A percentile compares a stretch with the other conserved stretches of the same genome.
These are phyloP conservation scores for Oryzias celebensis DNA, from an alignment of 2,113 vertebrate species.

Conservation along the genomic window DNA sequence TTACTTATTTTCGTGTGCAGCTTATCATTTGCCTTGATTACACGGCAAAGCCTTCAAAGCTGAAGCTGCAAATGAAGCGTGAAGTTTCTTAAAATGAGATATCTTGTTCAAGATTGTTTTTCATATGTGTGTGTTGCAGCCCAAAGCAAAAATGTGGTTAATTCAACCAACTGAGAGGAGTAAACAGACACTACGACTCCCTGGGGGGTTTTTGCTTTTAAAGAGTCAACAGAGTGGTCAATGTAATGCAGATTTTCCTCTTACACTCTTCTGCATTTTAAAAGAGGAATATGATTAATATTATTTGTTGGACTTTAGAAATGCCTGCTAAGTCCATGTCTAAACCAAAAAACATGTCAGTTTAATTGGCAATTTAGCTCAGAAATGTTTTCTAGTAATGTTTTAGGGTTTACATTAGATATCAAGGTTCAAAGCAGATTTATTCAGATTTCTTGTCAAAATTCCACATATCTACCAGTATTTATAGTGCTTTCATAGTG, in stretches of 20 bases:
- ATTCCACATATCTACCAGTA: too few relatives aligned
- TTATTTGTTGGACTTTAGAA: too few relatives aligned
- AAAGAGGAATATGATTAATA: conserved; percentile 25
- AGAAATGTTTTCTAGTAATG: too few relatives aligned
- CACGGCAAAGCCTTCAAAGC: conserved; percentile 31
- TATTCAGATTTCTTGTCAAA: too few relatives aligned
- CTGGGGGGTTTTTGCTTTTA: conserved; percentile 56
- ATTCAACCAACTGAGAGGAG: conserved; percentile 41
- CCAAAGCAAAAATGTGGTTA: conserved; percentile 47
- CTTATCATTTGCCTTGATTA: conserved; percentile 25
- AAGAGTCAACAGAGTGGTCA: conserved; percentile 57
- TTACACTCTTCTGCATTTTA: conserved; percentile 26
- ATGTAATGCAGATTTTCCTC: conserved; percentile 44
- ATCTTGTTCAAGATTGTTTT: conserved; percentile 23
- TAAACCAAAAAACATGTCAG: too few relatives aligned
- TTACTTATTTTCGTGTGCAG: conserved; percentile 8
- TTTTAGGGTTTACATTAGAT: too few relatives aligned
- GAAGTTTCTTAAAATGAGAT: conserved; percentile 38
- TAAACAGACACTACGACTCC: conserved; percentile 49
- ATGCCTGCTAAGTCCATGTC: too few relatives aligned
- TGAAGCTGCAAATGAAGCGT: conserved; percentile 40
- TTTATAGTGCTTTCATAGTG: too few relatives aligned
- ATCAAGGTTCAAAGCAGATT: too few relatives aligned
- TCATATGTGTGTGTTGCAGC: conserved; percentile 34
- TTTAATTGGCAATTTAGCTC: too few relatives aligned